phyloP scores from a whole-genome alignment of 2,797 vertebrate genomes.

The Tolypeutes matacus region DNA sequence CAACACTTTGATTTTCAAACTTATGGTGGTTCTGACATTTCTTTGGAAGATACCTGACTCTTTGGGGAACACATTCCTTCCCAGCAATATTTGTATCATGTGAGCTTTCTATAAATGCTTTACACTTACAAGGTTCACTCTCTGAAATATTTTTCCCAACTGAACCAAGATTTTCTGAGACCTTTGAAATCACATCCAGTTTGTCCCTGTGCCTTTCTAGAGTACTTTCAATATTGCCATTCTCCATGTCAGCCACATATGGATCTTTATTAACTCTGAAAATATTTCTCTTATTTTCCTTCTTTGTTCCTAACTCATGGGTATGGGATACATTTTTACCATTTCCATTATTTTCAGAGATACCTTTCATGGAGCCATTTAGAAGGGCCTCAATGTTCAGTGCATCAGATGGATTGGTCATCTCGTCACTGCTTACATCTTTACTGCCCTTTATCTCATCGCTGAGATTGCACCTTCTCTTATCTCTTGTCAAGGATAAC shows the following conservation, averaged over 20 bases:
- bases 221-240: constrained; percentile 94
- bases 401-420: constrained; percentile 85
- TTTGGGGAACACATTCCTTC: constrained; percentile 79
- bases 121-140: constrained; percentile 85
- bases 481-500: constrained; percentile 90
- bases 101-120: constrained; percentile 84
- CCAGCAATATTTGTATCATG: constrained; percentile 81
- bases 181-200: constrained; percentile 87
- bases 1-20: constrained; percentile 73
- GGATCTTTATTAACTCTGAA: constrained; percentile 87
- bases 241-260: constrained; percentile 96
- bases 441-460: constrained; percentile 92
- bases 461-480: constrained; percentile 90
- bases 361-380: constrained; percentile 87
- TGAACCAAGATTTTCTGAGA: constrained; percentile 88
- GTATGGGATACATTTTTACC: constrained; percentile 82
- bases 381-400: constrained; percentile 88
- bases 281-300: constrained; percentile 84
- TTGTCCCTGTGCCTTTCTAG: constrained; percentile 87
- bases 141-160: constrained; percentile 87
- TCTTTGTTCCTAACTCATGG: constrained; percentile 84
- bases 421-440: constrained; percentile 85
- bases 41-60: constrained; percentile 73
- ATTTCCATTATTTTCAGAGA: constrained; percentile 89
- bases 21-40: constrained; percentile 81